A percentile compares a stretch with the other conserved stretches of the same genome.
These are phyloP conservation scores for Palythoa grandis DNA, from an alignment of 92 coral and sea anemone genomes.

Conservation along the genomic window DNA sequence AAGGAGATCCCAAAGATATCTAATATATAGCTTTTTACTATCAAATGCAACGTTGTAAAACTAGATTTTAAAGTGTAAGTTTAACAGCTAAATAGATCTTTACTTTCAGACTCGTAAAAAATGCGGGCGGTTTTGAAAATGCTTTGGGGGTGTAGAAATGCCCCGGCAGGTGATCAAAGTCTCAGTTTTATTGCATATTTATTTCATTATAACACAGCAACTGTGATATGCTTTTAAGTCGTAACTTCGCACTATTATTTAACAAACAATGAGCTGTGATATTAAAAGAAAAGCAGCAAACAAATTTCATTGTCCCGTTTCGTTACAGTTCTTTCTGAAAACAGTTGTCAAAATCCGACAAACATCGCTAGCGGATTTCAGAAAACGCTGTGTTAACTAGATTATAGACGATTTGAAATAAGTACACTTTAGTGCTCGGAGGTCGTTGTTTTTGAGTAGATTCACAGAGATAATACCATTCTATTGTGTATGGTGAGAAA, in stretches of 20 bases:
- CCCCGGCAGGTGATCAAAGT: conserved; percentile 35
- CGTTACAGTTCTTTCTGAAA: conserved; percentile 21
- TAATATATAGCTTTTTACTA: not conserved
- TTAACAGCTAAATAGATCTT: not conserved
- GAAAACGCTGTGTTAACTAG: conserved; percentile 77
- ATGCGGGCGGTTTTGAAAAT: not conserved
- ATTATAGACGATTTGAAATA: conserved; percentile 73
- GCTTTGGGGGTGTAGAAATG: not conserved
- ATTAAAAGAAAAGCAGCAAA: conserved; percentile 60
- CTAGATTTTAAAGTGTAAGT: not conserved
- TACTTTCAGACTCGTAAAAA: not conserved
- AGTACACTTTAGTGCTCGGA: conserved; percentile 60
- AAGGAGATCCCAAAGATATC: conserved; percentile 34
- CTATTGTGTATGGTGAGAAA: conserved; percentile 59
- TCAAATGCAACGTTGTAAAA: not conserved
- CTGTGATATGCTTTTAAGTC: conserved; percentile 58
- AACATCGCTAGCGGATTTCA: not conserved
- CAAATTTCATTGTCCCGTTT: conserved; percentile 43
- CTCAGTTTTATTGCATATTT: conserved; percentile 51
- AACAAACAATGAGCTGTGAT: conserved; percentile 59
- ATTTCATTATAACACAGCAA: conserved; percentile 49
- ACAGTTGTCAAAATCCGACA: not conserved
- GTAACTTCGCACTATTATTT: conserved; percentile 60
- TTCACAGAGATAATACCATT: conserved; percentile 69
- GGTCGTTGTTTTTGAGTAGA: conserved; percentile 71